Conservation (phyloP, 2,888 invertebrate species). For the Hypomecis punctinalis region DNA sequence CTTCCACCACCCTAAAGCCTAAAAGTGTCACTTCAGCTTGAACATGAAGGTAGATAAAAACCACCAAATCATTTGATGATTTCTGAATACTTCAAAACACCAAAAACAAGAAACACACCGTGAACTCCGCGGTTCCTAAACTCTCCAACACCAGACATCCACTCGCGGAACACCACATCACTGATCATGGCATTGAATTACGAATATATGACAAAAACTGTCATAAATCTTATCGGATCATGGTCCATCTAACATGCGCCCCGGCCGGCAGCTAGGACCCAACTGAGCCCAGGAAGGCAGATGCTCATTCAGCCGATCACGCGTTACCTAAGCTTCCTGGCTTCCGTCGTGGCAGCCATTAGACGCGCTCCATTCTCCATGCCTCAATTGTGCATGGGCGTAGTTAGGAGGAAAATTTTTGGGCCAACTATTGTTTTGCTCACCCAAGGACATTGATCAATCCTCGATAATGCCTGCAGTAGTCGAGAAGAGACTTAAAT, state of each 20-base stretch:
- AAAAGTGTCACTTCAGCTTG: too few relatives aligned
- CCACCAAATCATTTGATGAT: too few relatives aligned
- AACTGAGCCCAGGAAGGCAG: slow-evolving; percentile 60
- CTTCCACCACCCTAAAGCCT: too few relatives aligned
- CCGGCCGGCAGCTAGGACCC: slow-evolving; percentile 54
- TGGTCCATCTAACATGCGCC: slow-evolving; percentile 48
- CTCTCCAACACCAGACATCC: slow-evolving; percentile 32
- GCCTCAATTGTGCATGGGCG: slow-evolving; percentile 17
- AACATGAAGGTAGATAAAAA: too few relatives aligned
- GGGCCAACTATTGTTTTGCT: neutral
- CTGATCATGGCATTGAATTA: slow-evolving; percentile 19
- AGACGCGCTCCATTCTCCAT: slow-evolving; percentile 55
- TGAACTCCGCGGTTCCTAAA: slow-evolving; percentile 30
- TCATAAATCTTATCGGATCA: neutral
- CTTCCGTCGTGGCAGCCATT: slow-evolving; percentile 61
- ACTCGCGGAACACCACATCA: slow-evolving; percentile 39
- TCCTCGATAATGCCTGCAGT: too few relatives aligned
- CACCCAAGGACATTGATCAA: too few relatives aligned
- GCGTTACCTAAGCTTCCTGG: slow-evolving; percentile 72
- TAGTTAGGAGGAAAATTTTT: slow-evolving; percentile 16
- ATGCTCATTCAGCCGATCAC: slow-evolving; percentile 58
- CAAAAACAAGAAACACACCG: slow-evolving; percentile 24
- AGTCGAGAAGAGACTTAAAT: too few relatives aligned
- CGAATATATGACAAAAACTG: too few relatives aligned
- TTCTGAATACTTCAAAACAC: too few relatives aligned